These are phyloP conservation scores for Tragelaphus scriptus DNA, from an alignment of 2,113 vertebrate genomes.

Conservation along the genomic window DNA sequence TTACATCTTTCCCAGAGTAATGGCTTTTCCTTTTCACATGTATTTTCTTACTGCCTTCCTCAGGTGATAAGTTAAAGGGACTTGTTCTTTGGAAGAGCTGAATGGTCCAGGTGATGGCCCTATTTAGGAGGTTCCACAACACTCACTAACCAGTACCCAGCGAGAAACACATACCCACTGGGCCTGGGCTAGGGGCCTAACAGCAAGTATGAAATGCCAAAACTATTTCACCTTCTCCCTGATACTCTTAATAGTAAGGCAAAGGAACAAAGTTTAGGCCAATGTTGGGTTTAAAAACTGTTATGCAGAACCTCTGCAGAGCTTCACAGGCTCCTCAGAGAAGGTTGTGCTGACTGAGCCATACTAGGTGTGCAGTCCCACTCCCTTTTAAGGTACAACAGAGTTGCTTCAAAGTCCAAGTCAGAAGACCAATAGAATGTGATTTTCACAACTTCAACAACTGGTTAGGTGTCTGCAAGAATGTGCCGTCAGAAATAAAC, in stretches of 20 bases:
- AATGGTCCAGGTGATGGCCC: not conserved
- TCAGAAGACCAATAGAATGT: not conserved
- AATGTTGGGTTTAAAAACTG: not conserved
- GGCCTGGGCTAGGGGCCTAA: not conserved
- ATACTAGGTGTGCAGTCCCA: not conserved
- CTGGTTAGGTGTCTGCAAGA: not conserved
- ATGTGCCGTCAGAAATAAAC: conserved; percentile 60
- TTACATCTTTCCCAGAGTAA: not conserved
- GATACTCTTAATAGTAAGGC: not conserved
- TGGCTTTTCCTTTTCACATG: not conserved
- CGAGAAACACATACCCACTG: not conserved
- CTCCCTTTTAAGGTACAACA: not conserved
- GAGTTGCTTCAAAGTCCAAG: not conserved
- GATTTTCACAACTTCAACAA: not conserved
- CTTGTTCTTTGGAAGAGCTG: not conserved
- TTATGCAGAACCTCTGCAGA: not conserved
- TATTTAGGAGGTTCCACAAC: not conserved
- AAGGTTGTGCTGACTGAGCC: not conserved
- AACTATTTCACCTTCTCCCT: not conserved
- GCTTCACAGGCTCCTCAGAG: not conserved
- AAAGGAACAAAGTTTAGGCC: not conserved
- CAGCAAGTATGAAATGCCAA: not conserved
- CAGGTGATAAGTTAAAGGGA: not conserved
- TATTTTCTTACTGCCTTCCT: not conserved
- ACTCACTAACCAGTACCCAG: not conserved